phyloP scores from a whole-genome alignment of 2,797 vertebrate genomes.

The Urocyon cinereoargenteus region DNA sequence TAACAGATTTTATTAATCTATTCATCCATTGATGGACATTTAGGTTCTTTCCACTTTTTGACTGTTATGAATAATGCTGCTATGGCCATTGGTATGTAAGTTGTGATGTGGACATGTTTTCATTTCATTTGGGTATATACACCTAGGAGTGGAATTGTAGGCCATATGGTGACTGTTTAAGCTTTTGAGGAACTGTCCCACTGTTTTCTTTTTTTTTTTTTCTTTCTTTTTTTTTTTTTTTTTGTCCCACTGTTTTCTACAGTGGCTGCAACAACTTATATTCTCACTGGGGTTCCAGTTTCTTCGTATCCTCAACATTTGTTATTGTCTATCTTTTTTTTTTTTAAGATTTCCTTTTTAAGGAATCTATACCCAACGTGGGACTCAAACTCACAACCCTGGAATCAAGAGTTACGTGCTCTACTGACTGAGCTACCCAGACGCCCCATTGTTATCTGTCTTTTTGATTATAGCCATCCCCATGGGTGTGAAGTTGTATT shows the following conservation, averaged over 20 bases:
- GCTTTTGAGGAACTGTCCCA: not conserved
- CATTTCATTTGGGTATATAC: not conserved
- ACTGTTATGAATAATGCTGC: not conserved
- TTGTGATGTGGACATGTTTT: constrained; percentile 24
- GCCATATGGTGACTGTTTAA: not conserved
- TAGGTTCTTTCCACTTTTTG: not conserved
- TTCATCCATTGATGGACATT: not conserved
- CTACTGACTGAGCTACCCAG: not conserved
- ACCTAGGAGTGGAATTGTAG: not conserved
- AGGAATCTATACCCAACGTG: not conserved
- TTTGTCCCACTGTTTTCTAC: not conserved
- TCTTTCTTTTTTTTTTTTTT: no score
- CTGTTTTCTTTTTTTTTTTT: not conserved
- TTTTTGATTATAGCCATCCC: not conserved
- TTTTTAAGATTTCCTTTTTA: not conserved
- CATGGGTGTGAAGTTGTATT: not conserved
- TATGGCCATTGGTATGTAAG: not conserved
- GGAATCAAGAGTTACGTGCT: not conserved
- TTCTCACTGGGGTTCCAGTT: not conserved
- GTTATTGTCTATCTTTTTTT: not conserved
- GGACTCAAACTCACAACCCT: not conserved
- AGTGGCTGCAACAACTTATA: not conserved
- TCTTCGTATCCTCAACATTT: not conserved
- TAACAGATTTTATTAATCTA: not conserved
- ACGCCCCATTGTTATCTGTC: not conserved